Conservation (phyloP, 2,113 vertebrate species). For the Corynorhinus townsendii region DNA sequence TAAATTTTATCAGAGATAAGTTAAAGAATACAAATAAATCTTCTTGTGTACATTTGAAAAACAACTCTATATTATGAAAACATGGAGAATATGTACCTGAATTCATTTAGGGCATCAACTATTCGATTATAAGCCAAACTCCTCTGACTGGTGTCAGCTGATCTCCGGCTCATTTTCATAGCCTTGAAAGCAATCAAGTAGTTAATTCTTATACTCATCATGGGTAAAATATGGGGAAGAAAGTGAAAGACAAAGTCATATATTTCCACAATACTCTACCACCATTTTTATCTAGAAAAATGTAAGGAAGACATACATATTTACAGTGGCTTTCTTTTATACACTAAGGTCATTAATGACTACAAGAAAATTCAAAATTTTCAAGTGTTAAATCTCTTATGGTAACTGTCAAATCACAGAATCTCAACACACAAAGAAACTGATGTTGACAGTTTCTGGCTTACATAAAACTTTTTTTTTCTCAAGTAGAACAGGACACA, state of each 20-base stretch:
- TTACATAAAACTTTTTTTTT: background rate
- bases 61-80: slow-evolving; percentile 13
- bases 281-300: background rate
- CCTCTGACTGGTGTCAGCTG: slow-evolving; percentile 94
- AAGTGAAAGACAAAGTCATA: slow-evolving; percentile 72
- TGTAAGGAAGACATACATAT: background rate
- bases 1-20: slow-evolving; percentile 31
- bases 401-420: slow-evolving; percentile 32
- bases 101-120: slow-evolving; percentile 97
- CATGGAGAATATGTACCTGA: slow-evolving; percentile 85
- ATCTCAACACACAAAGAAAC: background rate
- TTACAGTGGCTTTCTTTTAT: slow-evolving; percentile 44
- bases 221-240: slow-evolving; percentile 20
- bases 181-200: slow-evolving; percentile 88
- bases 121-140: slow-evolving; percentile 95
- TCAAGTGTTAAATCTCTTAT: slow-evolving; percentile 13
- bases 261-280: slow-evolving; percentile 38
- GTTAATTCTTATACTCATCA: slow-evolving; percentile 65
- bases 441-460: slow-evolving; percentile 1
- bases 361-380: slow-evolving; percentile 59
- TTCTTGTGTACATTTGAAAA: background rate
- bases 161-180: slow-evolving; percentile 98
- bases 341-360: slow-evolving; percentile 36
- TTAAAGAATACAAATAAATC: slow-evolving; percentile 11
- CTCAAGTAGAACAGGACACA: background rate